A percentile compares a stretch with the other conserved stretches of the same genome.
Evolutionary conservation across 2,113 vertebrate genomes (phyloP).

Genomic region (Dolichotis patagonum): DNA sequence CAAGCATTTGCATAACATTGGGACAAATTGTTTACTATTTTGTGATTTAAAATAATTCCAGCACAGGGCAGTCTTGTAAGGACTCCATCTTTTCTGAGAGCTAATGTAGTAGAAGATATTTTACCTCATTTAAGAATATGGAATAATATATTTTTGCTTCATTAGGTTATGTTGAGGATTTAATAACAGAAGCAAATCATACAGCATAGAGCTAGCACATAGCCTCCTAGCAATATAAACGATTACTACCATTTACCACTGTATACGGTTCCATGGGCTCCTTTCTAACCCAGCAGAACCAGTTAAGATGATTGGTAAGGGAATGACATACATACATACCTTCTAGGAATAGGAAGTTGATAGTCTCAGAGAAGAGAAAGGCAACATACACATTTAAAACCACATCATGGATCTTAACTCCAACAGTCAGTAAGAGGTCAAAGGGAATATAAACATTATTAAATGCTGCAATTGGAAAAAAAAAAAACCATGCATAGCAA

Average conservation of each 20-base stretch:
- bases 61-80: neutral
- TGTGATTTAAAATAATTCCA: slow-evolving; percentile 10
- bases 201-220: neutral
- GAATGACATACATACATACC: neutral
- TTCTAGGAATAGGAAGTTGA: slow-evolving; percentile 39
- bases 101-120: neutral
- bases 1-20: neutral
- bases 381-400: neutral
- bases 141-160: neutral
- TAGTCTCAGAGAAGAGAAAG: neutral
- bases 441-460: slow-evolving; percentile 75
- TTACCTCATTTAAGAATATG: neutral
- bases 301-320: neutral
- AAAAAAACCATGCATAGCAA: slow-evolving; percentile 3
- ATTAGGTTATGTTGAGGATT: neutral
- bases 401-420: slow-evolving; percentile 31
- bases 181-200: neutral
- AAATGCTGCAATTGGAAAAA: slow-evolving; percentile 47
- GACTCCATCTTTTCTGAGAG: neutral
- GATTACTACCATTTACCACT: neutral
- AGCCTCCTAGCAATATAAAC: neutral
- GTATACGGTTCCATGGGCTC: neutral
- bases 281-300: neutral
- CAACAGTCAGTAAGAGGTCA: slow-evolving; percentile 61
- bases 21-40: neutral